Evolutionary conservation across 2,113 vertebrate species (phyloP).

Genomic region (Phalacrocorax carbo): DNA sequence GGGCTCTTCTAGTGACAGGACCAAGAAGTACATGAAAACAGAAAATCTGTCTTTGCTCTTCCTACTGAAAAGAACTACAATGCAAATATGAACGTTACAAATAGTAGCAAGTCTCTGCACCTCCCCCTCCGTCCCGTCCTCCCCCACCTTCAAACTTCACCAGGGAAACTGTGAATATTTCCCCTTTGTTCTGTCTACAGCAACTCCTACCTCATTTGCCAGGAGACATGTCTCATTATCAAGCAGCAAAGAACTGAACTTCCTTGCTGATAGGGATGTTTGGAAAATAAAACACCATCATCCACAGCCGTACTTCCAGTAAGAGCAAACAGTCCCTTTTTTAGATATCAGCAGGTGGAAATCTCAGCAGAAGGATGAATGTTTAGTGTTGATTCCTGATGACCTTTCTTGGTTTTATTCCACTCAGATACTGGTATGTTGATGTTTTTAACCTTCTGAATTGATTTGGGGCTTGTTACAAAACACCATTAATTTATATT

Average conservation of each 20-base stretch:
- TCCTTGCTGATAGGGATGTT: slow-evolving; percentile 30
- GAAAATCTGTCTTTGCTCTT: background rate
- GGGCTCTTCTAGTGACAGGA: background rate
- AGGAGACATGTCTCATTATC: background rate
- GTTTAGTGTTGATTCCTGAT: slow-evolving; percentile 18
- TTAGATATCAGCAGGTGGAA: slow-evolving; percentile 20
- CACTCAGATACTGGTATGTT: background rate
- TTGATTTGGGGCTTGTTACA: background rate
- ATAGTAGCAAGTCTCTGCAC: background rate
- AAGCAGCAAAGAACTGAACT: slow-evolving; percentile 1
- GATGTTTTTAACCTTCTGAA: background rate
- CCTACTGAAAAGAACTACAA: background rate
- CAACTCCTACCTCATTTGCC: background rate
- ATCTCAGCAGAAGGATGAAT: background rate
- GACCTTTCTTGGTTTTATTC: slow-evolving; percentile 4
- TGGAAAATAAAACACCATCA: slow-evolving; percentile 19
- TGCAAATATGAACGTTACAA: background rate
- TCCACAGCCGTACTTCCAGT: slow-evolving; percentile 26
- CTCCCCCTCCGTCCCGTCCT: rapidly evolving
- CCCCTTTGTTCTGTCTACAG: background rate
- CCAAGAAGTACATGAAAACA: background rate
- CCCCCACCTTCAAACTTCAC: background rate
- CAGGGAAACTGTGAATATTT: background rate
- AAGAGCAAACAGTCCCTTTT: slow-evolving; percentile 15
- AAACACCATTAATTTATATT: slow-evolving; percentile 47